These are phyloP conservation scores for Melanostoma mellinum DNA, from an alignment of 2,888 invertebrate species.

Conservation along the genomic window DNA sequence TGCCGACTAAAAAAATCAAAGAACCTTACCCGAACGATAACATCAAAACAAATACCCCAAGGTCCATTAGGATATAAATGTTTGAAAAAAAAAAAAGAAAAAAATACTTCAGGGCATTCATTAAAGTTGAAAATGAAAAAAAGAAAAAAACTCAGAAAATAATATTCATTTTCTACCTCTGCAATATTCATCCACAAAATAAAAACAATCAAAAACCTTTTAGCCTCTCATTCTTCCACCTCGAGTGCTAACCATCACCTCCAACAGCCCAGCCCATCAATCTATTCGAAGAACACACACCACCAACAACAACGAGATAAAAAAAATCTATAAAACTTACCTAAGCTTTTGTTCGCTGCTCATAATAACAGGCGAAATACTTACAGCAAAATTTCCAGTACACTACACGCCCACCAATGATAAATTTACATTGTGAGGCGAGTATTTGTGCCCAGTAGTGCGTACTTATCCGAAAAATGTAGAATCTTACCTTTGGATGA, in stretches of 20 bases:
- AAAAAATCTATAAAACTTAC: conserved; percentile 19
- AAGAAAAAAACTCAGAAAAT: conserved; percentile 26
- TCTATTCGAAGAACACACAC: conserved; percentile 5
- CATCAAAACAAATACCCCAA: neutral
- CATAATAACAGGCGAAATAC: conserved; percentile 28
- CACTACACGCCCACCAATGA: neutral
- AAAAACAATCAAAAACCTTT: conserved; percentile 67
- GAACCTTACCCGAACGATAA: too few species aligned
- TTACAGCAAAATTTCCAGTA: neutral
- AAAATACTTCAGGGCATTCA: conserved; percentile 22
- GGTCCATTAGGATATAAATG: conserved; percentile 3
- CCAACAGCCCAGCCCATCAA: conserved; percentile 6
- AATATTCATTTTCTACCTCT: conserved; percentile 32
- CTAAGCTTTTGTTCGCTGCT: conserved; percentile 29
- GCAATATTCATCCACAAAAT: conserved; percentile 35
- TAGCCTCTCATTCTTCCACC: conserved; percentile 23
- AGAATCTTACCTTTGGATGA: conserved; percentile 18
- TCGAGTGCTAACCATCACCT: neutral
- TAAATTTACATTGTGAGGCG: conserved; percentile 4
- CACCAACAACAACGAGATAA: conserved; percentile 1
- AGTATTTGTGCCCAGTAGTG: conserved; percentile 43
- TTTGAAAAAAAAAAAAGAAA: conserved; percentile 1
- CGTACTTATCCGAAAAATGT: conserved; percentile 24
- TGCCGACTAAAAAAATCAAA: too few species aligned
- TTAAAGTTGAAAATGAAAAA: conserved; percentile 26